These are phyloP conservation scores for Tubulanus polymorphus DNA, from an alignment of 2,888 invertebrate species.

Conservation along the genomic window DNA sequence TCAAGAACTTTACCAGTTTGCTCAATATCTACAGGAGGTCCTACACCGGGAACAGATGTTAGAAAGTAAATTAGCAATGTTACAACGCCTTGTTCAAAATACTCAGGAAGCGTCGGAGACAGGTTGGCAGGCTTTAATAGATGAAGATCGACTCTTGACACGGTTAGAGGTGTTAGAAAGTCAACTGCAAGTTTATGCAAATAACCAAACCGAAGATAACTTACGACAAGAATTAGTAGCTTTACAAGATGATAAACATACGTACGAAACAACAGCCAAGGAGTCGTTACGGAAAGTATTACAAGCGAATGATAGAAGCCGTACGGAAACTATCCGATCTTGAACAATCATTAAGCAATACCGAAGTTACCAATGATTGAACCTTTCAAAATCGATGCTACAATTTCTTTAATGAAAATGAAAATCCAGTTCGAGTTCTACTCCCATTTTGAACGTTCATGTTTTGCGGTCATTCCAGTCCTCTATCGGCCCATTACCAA, in stretches of 20 bases:
- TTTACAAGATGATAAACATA: conserved; percentile 67
- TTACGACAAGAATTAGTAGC: conserved; percentile 69
- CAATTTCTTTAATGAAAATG: no score
- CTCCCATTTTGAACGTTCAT: no score
- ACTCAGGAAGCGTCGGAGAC: conserved; percentile 62
- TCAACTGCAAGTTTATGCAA: conserved; percentile 75
- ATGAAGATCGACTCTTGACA: conserved; percentile 89
- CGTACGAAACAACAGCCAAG: conserved; percentile 74
- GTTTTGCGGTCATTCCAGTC: no score
- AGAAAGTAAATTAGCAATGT: conserved; percentile 76
- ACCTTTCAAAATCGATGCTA: no score
- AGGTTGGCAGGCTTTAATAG: conserved; percentile 72
- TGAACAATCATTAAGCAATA: conserved; percentile 62
- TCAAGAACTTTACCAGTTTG: conserved; percentile 89
- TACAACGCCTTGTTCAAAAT: conserved; percentile 79
- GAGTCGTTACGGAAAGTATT: conserved; percentile 82
- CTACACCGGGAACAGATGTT: conserved; percentile 83
- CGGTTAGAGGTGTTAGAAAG: conserved; percentile 90
- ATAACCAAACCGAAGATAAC: conserved; percentile 73
- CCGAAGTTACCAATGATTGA: no score
- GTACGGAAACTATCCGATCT: conserved; percentile 67
- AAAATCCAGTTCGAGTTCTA: no score
- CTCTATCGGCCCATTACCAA: no score
- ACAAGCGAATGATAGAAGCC: conserved; percentile 79
- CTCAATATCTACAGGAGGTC: conserved; percentile 82